Conservation (phyloP, 2,888 invertebrate genomes). For the Dioctria rufipes region DNA sequence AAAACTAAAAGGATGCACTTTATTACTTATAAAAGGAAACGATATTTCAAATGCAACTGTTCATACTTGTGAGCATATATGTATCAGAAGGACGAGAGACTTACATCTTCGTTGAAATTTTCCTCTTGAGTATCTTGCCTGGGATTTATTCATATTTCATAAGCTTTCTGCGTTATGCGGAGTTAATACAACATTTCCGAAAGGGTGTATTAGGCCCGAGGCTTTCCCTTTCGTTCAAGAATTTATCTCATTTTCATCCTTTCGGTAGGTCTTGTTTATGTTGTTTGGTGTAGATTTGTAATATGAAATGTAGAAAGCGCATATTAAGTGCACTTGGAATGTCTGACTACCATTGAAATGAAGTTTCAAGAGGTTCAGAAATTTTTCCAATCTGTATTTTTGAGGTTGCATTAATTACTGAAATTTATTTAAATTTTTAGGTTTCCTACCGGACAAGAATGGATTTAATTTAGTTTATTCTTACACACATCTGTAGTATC, state of each 20-base stretch:
- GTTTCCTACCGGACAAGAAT: no score
- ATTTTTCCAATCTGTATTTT: no score
- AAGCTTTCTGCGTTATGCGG: neutral
- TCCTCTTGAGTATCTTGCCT: neutral
- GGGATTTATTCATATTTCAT: neutral
- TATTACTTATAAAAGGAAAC: slow-evolving; percentile 23
- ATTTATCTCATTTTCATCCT: slow-evolving; percentile 18
- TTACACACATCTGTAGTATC: no score
- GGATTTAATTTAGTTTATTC: no score
- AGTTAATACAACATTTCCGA: neutral
- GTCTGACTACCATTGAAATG: neutral
- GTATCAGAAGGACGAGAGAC: neutral
- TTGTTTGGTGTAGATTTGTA: neutral
- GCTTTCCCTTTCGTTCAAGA: slow-evolving; percentile 7
- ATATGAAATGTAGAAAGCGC: neutral
- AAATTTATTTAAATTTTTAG: no score
- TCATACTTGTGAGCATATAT: neutral
- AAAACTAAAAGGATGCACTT: slow-evolving; percentile 20
- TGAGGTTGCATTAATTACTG: no score
- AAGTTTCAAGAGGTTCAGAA: neutral
- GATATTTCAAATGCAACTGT: slow-evolving; percentile 22
- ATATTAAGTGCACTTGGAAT: neutral
- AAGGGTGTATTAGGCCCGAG: neutral
- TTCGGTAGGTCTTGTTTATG: neutral
- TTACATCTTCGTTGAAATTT: neutral